A percentile compares a stretch with the other conserved stretches of the same genome.
Evolutionary conservation across 2,888 invertebrate genomes (phyloP).

Genomic region (Leptogaster cylindrica): DNA sequence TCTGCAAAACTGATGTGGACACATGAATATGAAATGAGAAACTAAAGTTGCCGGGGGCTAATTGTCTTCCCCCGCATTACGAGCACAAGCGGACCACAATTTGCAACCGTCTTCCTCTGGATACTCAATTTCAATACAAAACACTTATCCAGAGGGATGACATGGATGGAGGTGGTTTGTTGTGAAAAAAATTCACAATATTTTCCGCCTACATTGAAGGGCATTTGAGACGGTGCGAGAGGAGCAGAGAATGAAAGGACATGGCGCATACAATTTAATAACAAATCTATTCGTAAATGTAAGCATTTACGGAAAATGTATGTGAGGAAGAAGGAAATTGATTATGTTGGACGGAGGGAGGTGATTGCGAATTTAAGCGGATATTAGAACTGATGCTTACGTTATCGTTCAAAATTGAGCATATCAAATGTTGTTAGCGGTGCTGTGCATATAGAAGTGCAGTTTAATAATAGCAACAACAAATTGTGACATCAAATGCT

Average conservation of each 20-base stretch:
- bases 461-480: neutral
- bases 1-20: constrained; percentile 17
- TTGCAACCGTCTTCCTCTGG: constrained; percentile 22
- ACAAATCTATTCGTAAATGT: constrained; percentile 32
- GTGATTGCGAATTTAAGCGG: neutral
- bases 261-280: neutral
- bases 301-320: too few relatives aligned
- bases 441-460: neutral
- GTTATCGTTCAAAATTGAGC: constrained; percentile 9
- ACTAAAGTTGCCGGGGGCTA: constrained; percentile 32
- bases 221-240: neutral
- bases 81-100: too few relatives aligned
- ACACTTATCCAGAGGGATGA: constrained; percentile 29
- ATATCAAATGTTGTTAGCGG: neutral
- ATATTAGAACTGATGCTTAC: constrained; percentile 18
- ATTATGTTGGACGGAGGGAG: too few relatives aligned
- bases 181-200: neutral
- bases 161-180: neutral
- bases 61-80: constrained; percentile 33
- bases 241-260: neutral
- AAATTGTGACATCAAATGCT: constrained; percentile 5
- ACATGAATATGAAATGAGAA: constrained; percentile 41
- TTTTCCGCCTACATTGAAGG: neutral
- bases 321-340: too few relatives aligned
- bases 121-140: constrained; percentile 25